A percentile compares a stretch with the other conserved stretches of the same genome.
phyloP scores from a whole-genome alignment of 1,140 invertebrate genomes.

The Drosophila sulfurigaster region DNA sequence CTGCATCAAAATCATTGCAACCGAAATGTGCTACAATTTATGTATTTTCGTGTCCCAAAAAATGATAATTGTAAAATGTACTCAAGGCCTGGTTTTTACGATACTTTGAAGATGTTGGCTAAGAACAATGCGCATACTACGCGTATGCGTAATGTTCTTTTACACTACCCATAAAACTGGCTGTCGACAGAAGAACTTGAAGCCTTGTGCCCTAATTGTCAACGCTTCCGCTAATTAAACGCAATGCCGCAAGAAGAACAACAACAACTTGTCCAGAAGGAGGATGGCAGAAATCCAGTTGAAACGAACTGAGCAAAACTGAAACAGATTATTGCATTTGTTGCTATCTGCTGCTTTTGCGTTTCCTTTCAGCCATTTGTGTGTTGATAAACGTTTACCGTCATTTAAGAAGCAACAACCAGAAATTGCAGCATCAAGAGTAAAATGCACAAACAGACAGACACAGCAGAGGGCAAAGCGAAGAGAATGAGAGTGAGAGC shows the following conservation, averaged over 20 bases:
- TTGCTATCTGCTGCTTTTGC: slow-evolving; percentile 5
- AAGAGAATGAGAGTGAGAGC: neutral
- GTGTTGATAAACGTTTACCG: slow-evolving; percentile 76
- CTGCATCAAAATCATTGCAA: slow-evolving; percentile 32
- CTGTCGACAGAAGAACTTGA: slow-evolving; percentile 4
- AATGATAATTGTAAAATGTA: slow-evolving; percentile 26
- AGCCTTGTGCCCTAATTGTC: slow-evolving; percentile 58
- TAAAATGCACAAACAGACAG: slow-evolving; percentile 38
- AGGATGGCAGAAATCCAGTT: neutral
- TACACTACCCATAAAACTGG: neutral
- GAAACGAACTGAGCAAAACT: slow-evolving; percentile 26
- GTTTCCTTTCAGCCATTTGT: slow-evolving; percentile 38
- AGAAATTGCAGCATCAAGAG: slow-evolving; percentile 45
- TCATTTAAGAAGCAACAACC: slow-evolving; percentile 64
- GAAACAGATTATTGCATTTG: slow-evolving; percentile 71
- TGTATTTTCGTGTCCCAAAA: slow-evolving; percentile 39
- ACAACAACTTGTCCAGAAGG: slow-evolving; percentile 8
- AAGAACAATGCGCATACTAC: slow-evolving; percentile 4
- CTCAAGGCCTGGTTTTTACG: slow-evolving; percentile 13
- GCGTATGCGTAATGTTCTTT: slow-evolving; percentile 45
- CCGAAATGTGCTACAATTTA: slow-evolving; percentile 32
- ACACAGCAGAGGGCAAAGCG: neutral
- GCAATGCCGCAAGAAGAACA: slow-evolving; percentile 1
- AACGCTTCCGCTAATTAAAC: slow-evolving; percentile 74
- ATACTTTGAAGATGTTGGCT: neutral